Conservation (phyloP, 1,140 invertebrate genomes). For the Aporrectodea caliginosa region DNA sequence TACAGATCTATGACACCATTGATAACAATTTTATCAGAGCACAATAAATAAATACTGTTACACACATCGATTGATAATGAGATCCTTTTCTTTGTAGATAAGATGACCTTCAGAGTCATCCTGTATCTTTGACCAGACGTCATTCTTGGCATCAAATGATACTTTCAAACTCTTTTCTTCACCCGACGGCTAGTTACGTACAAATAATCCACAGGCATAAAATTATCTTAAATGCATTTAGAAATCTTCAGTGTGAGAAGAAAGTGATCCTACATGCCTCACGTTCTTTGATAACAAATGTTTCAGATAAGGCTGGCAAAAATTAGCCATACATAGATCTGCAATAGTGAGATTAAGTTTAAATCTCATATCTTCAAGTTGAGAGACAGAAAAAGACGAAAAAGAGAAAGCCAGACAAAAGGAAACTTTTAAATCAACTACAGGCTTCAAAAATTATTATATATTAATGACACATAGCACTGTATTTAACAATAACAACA, state of each 20-base stretch:
- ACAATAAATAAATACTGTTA: too few species aligned
- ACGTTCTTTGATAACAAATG: not conserved
- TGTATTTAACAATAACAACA: too few species aligned
- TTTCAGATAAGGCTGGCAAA: not conserved
- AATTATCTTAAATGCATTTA: not conserved
- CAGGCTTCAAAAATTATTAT: too few species aligned
- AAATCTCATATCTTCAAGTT: too few species aligned
- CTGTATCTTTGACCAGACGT: slow-evolving; percentile 2
- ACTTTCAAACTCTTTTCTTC: not conserved
- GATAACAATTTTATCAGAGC: too few species aligned
- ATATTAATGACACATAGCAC: too few species aligned
- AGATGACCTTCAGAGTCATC: slow-evolving; percentile 23
- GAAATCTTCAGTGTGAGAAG: not conserved
- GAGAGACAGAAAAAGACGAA: too few species aligned
- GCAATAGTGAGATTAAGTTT: too few species aligned
- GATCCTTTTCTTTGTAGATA: slow-evolving; percentile 12
- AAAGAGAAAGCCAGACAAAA: too few species aligned
- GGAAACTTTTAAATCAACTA: too few species aligned
- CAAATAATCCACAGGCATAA: too few species aligned
- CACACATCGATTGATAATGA: slow-evolving; percentile 18
- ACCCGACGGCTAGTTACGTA: not conserved
- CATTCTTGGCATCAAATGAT: not conserved
- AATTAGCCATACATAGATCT: not conserved
- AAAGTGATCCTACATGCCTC: not conserved
- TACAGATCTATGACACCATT: too few species aligned